Conservation (phyloP, 2,888 invertebrate species). For the Drosophila leonis region DNA sequence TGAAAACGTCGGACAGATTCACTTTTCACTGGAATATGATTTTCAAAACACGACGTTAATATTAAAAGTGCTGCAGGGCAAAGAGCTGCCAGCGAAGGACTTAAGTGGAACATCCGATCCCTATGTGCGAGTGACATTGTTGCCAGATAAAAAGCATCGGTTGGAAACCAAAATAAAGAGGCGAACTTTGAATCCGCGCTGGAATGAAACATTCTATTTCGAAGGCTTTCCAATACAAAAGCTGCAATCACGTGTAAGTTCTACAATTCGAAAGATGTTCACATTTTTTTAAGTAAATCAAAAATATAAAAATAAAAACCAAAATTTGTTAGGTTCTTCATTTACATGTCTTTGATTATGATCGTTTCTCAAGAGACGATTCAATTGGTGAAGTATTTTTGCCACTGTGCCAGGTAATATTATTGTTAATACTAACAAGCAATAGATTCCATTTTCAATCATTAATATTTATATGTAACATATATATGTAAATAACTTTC, state of each 20-base stretch:
- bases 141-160: constrained; percentile 96
- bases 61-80: constrained; percentile 96
- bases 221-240: constrained; percentile 98
- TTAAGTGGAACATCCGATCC: constrained; percentile 96
- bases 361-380: constrained; percentile 96
- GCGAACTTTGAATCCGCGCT: constrained; percentile 94
- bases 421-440: background rate
- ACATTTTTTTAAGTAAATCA: too few relatives aligned
- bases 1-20: constrained; percentile 97
- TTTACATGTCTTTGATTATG: constrained; percentile 97
- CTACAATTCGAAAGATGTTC: background rate
- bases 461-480: background rate
- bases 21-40: constrained; percentile 97
- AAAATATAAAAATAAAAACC: background rate
- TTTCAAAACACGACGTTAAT: constrained; percentile 97
- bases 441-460: background rate
- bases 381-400: constrained; percentile 97
- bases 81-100: constrained; percentile 97
- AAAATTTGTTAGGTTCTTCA: constrained; percentile 89
- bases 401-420: constrained; percentile 92
- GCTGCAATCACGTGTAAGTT: constrained; percentile 92
- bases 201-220: constrained; percentile 98
- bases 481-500: background rate
- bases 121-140: constrained; percentile 94
- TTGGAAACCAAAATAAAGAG: constrained; percentile 97